A percentile compares a stretch with the other conserved stretches of the same genome.
These are phyloP conservation scores for Muscidifurax raptorellus DNA, from an alignment of 1,140 invertebrate genomes.

Conservation along the genomic window DNA sequence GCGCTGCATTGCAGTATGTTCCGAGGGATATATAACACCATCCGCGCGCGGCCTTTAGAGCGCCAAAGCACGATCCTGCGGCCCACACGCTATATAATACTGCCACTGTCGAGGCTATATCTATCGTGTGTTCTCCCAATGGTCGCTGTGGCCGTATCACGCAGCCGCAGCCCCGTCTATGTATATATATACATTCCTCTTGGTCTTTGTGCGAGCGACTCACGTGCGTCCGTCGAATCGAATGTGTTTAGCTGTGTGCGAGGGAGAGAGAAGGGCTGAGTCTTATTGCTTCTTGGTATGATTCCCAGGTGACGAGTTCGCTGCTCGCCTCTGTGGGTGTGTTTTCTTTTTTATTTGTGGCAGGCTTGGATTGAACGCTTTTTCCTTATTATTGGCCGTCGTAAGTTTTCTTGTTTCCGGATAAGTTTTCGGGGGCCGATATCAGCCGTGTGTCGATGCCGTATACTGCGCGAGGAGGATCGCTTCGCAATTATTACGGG, in stretches of 20 bases:
- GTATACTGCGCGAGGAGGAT: too few species aligned
- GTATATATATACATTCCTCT: not conserved
- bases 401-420: too few species aligned
- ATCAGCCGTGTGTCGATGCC: too few species aligned
- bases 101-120: not conserved
- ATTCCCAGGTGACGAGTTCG: too few species aligned
- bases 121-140: not conserved
- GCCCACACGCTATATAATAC: not conserved
- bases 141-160: not conserved
- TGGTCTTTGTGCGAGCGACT: not conserved
- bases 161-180: not conserved
- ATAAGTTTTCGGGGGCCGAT: too few species aligned
- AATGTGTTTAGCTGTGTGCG: not conserved
- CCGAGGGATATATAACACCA: not conserved
- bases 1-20: constrained; percentile 13
- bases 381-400: too few species aligned
- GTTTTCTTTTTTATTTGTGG: too few species aligned
- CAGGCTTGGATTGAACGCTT: too few species aligned
- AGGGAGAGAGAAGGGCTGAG: too few species aligned
- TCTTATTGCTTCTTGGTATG: not conserved
- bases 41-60: not conserved
- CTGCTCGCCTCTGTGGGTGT: too few species aligned
- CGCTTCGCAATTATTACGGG: too few species aligned
- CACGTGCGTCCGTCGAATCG: not conserved
- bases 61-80: constrained; percentile 12